phyloP scores from a whole-genome alignment of 2,797 vertebrate genomes.

The Meriones psammophilus region DNA sequence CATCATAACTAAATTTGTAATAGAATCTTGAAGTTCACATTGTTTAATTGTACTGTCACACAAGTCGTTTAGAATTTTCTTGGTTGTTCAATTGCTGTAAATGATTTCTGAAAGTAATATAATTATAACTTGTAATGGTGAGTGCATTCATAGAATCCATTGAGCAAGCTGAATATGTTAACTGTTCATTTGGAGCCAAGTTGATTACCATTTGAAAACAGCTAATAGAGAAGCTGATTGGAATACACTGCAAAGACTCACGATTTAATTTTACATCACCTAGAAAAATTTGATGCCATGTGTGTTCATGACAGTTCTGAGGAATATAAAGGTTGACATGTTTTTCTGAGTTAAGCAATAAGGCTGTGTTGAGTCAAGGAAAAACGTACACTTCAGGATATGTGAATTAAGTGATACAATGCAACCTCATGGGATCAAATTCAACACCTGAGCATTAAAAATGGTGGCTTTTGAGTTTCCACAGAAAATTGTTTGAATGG shows the following conservation, averaged over 20 bases:
- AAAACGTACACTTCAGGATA: slow-evolving; percentile 58
- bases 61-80: slow-evolving; percentile 59
- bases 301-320: slow-evolving; percentile 57
- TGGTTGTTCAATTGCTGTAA: slow-evolving; percentile 72
- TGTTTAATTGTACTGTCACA: slow-evolving; percentile 66
- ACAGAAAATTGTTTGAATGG: slow-evolving; percentile 8
- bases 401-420: slow-evolving; percentile 20
- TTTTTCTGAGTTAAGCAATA: slow-evolving; percentile 71
- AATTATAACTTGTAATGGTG: slow-evolving; percentile 75
- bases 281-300: slow-evolving; percentile 67
- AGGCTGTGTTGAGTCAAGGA: slow-evolving; percentile 58
- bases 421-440: slow-evolving; percentile 45
- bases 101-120: slow-evolving; percentile 78
- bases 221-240: slow-evolving; percentile 73
- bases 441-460: slow-evolving; percentile 47
- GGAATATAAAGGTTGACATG: slow-evolving; percentile 16
- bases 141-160: slow-evolving; percentile 75
- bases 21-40: slow-evolving; percentile 52
- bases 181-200: slow-evolving; percentile 71
- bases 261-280: slow-evolving; percentile 76
- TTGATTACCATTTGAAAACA: slow-evolving; percentile 79
- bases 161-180: slow-evolving; percentile 68
- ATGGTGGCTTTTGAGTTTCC: slow-evolving; percentile 54
- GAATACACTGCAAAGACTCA: slow-evolving; percentile 67
- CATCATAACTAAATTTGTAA: slow-evolving; percentile 54